Conservation (phyloP, 1,140 invertebrate species). For the Drosophila bipectinata region DNA sequence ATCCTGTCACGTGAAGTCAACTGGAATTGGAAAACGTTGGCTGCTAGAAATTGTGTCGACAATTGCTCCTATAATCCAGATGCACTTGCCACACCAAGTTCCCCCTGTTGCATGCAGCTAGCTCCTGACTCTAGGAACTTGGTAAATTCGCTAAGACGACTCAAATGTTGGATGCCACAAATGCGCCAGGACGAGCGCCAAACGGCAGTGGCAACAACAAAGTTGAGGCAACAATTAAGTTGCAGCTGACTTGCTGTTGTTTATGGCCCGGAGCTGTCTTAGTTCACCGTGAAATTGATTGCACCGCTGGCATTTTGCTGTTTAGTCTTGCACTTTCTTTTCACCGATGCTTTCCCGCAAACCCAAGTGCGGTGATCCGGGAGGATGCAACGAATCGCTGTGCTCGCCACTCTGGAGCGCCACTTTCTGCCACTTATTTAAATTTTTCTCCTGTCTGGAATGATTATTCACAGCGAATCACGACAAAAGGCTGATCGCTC, state of each 20-base stretch:
- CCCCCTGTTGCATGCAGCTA: constrained; percentile 45
- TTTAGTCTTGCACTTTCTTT: constrained; percentile 11
- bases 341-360: too few relatives aligned
- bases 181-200: constrained; percentile 9
- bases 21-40: constrained; percentile 6
- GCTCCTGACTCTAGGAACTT: neutral
- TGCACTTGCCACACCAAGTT: constrained; percentile 38
- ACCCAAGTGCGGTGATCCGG: too few relatives aligned
- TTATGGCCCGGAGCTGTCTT: constrained; percentile 24
- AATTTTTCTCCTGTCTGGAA: neutral
- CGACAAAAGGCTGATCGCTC: constrained; percentile 50
- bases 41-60: constrained; percentile 6
- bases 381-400: neutral
- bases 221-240: constrained; percentile 62
- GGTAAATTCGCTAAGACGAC: constrained; percentile 7
- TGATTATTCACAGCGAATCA: constrained; percentile 22
- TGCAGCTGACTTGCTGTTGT: constrained; percentile 47
- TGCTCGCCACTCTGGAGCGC: too few relatives aligned
- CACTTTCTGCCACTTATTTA: neutral
- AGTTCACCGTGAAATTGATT: constrained; percentile 69
- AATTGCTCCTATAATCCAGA: constrained; percentile 10
- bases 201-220: constrained; percentile 30
- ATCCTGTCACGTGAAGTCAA: constrained; percentile 32
- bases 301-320: constrained; percentile 56
- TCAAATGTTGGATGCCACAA: constrained; percentile 19